Evolutionary conservation across 2,888 invertebrate genomes (phyloP).

Genomic region (Pyrrhosoma nymphula): DNA sequence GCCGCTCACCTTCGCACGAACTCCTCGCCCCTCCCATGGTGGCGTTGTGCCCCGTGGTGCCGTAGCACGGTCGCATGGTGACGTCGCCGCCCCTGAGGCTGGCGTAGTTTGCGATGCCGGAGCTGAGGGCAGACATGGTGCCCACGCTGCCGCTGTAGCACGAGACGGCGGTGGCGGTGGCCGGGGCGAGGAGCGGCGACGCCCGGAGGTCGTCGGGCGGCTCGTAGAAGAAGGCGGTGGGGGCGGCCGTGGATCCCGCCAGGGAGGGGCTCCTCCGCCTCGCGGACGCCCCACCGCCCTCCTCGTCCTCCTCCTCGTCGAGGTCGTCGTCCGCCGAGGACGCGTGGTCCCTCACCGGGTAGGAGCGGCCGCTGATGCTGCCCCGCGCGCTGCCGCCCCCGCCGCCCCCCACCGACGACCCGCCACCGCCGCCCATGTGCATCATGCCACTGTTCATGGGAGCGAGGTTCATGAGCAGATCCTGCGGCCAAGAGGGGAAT

Average conservation of each 20-base stretch:
- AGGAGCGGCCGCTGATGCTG: constrained; percentile 61
- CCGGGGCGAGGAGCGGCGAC: constrained; percentile 39
- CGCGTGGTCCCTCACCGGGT: constrained; percentile 39
- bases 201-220: constrained; percentile 45
- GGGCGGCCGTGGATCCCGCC: constrained; percentile 48
- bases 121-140: constrained; percentile 29
- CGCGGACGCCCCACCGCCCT: constrained; percentile 53
- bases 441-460: constrained; percentile 78
- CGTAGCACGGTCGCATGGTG: constrained; percentile 28
- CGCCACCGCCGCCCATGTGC: constrained; percentile 69
- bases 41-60: constrained; percentile 51
- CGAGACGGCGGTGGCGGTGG: constrained; percentile 48
- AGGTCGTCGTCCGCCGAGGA: constrained; percentile 61
- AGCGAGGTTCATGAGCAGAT: constrained; percentile 81
- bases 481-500: constrained; percentile 76
- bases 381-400: constrained; percentile 72
- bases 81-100: constrained; percentile 49
- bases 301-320: constrained; percentile 54
- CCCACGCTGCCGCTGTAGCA: constrained; percentile 1
- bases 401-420: constrained; percentile 73
- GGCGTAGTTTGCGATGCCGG: constrained; percentile 42
- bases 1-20: constrained; percentile 35
- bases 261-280: constrained; percentile 43
- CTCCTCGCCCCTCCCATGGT: constrained; percentile 39
- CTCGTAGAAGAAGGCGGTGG: constrained; percentile 60